phyloP scores from a whole-genome alignment of 2,797 vertebrate genomes.

The Alca torda region DNA sequence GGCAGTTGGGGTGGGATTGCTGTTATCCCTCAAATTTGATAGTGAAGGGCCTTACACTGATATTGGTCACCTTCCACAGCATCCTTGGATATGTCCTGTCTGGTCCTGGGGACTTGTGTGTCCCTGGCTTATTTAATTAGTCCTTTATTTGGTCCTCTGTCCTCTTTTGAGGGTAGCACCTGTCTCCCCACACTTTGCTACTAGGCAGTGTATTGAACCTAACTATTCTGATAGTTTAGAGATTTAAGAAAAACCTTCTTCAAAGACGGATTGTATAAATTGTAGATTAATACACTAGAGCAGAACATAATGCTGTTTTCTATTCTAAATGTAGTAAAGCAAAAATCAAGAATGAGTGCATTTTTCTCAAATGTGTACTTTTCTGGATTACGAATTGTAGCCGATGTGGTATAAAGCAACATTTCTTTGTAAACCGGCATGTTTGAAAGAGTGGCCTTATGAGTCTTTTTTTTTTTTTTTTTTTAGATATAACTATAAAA shows the following conservation, averaged over 20 bases:
- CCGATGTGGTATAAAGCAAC: neutral
- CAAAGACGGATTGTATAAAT: neutral
- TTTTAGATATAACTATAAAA: neutral
- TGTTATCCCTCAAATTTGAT: neutral
- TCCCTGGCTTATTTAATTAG: neutral
- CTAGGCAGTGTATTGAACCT: neutral
- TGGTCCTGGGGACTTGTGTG: neutral
- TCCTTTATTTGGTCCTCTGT: neutral
- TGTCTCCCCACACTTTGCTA: neutral
- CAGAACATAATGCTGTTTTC: neutral
- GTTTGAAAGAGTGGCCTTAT: neutral
- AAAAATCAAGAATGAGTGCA: neutral
- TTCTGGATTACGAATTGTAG: neutral
- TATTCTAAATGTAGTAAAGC: neutral
- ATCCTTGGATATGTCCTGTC: neutral
- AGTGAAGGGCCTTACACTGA: neutral
- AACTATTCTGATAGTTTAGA: neutral
- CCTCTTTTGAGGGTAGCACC: neutral
- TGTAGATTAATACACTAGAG: neutral
- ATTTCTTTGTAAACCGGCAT: neutral
- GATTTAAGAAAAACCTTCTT: neutral
- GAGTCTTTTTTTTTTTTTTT: neutral
- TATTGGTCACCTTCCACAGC: neutral
- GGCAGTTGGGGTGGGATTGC: neutral
- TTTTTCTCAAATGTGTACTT: neutral